Conservation (phyloP, 64 coral and sea anemone species). For the Anthopleura sola region DNA sequence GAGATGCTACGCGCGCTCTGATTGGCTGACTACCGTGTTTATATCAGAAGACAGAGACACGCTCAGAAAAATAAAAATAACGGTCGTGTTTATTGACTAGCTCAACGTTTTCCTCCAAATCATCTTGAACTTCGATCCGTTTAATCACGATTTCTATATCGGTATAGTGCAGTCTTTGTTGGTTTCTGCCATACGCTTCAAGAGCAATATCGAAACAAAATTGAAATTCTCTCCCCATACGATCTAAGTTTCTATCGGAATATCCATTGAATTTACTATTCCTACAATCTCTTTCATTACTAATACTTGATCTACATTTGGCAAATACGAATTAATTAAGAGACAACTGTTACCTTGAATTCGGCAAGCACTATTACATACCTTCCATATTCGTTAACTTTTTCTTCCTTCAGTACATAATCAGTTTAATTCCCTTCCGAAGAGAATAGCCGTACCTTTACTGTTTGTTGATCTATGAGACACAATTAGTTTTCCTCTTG, state of each 20-base stretch:
- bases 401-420: conserved; percentile 1
- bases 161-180: too few relatives aligned
- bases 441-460: conserved; percentile 20
- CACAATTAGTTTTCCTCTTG: conserved; percentile 31
- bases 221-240: too few relatives aligned
- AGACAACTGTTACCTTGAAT: conserved; percentile 33
- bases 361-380: not conserved
- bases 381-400: conserved; percentile 14
- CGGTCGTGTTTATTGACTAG: not conserved
- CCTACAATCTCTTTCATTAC: not conserved
- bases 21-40: too few relatives aligned
- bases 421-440: conserved; percentile 19
- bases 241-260: not conserved
- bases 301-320: conserved; percentile 24
- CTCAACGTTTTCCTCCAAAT: not conserved
- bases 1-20: too few relatives aligned
- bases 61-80: too few relatives aligned
- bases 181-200: too few relatives aligned
- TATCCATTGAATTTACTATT: not conserved
- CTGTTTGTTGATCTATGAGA: conserved; percentile 19
- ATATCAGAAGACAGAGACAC: too few relatives aligned
- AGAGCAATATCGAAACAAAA: too few relatives aligned
- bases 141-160: too few relatives aligned
- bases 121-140: too few relatives aligned
- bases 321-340: conserved; percentile 32